Evolutionary conservation across 2,888 invertebrate species (phyloP), one percentile per base, ranked within the genome.

Genomic region (Eupithecia subumbrata): DNA sequence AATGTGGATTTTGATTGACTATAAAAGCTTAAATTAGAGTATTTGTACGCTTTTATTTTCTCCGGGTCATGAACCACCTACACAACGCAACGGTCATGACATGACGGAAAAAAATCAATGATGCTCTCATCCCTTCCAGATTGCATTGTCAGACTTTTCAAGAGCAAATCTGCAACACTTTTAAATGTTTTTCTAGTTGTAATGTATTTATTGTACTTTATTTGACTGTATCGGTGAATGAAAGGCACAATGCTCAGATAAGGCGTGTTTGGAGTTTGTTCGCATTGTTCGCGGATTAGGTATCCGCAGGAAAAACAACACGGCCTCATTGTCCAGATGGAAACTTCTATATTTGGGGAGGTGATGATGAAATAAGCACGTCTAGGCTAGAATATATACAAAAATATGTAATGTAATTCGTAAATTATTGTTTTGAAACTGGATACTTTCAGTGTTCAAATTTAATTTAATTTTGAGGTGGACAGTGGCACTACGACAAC

Each of bases 221-320:
- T n/a, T n/a, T n/a, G 60, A 14, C 14, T 60, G 12, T 60, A 60
- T 74, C 67, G 72, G 74, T 78, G 71, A 79, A 77, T 80, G 76
- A 73, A 72, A 67, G 67, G 52, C 77, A 79, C 79, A 80, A 78
- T 81, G 73, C 69, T 52, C 34, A 77, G 79, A 79, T 79, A 76
- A 80, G 82, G 79, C 68, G 76, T 81, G 82, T 82, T 82, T 76
- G 73, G 75, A 72, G 77, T n/a, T n/a, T n/a, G n/a, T n/a, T n/a
- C n/a, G n/a, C 80, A 81, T 82, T 82, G 82, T 82, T 80, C 78
- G 30, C 63, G 63, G 60, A 78, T 79, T 80, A 73, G 81, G 81
- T 76, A 75, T 78, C 56, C 60, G 71, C 66, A 64, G 74, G 71
- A 78, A 77, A 80, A 82, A 81, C 80, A 78, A 79, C 75, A 76